These are phyloP conservation scores for Maniola hyperantus DNA, from an alignment of 2,888 invertebrate species.

Conservation along the genomic window DNA sequence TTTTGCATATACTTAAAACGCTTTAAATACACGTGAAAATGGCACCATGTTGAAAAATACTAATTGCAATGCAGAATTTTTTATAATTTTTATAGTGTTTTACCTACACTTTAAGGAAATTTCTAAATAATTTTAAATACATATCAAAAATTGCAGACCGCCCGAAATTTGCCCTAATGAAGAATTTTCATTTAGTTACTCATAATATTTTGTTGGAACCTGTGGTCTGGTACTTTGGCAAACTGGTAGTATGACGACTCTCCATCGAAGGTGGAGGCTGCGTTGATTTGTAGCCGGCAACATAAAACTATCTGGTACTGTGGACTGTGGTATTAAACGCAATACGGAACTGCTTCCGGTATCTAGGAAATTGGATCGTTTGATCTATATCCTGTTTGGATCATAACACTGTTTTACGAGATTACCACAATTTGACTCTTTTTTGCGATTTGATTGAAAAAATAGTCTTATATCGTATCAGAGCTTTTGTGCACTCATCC, in stretches of 20 bases:
- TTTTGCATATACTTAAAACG: too few relatives aligned
- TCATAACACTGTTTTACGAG: conserved; percentile 6
- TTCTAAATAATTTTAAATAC: too few relatives aligned
- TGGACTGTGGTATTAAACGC: conserved; percentile 19
- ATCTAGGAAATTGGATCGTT: conserved; percentile 16
- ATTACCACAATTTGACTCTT: background rate
- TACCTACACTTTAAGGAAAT: too few relatives aligned
- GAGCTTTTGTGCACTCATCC: too few relatives aligned
- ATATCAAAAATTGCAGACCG: too few relatives aligned
- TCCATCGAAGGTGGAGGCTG: background rate
- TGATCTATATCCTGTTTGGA: conserved; percentile 14
- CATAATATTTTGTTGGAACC: background rate
- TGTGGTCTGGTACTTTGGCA: background rate
- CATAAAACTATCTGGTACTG: conserved; percentile 19
- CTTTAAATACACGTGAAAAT: too few relatives aligned
- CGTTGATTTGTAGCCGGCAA: conserved; percentile 19
- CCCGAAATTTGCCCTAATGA: too few relatives aligned
- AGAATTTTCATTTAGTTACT: too few relatives aligned
- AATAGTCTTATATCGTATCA: background rate
- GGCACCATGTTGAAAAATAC: too few relatives aligned
- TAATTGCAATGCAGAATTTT: too few relatives aligned
- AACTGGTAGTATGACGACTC: background rate
- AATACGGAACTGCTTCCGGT: conserved; percentile 20
- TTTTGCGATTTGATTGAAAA: background rate
- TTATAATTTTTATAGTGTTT: too few relatives aligned